Evolutionary conservation across 2,888 invertebrate species (phyloP).

Genomic region (Caenorhabditis auriculariae): DNA sequence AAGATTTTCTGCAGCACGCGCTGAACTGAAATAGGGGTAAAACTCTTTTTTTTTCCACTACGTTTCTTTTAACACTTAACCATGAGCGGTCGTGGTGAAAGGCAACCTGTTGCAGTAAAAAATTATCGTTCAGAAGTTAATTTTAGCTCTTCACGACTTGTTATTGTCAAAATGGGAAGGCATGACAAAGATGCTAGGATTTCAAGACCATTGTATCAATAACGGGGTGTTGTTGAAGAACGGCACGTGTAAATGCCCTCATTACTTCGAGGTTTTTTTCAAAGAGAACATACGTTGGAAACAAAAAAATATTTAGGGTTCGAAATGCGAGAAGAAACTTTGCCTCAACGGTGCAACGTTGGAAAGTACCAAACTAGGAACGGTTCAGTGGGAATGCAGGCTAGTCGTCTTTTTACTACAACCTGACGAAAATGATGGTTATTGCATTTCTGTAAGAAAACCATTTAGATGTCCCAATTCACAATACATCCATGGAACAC

Average conservation of each 20-base stretch:
- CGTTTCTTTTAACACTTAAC: no score
- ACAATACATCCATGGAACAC: slow-evolving; percentile 46
- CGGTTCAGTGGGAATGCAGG: slow-evolving; percentile 14
- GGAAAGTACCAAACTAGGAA: slow-evolving; percentile 4
- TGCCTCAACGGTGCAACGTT: slow-evolving; percentile 45
- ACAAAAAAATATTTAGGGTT: slow-evolving; percentile 21
- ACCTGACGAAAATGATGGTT: background rate
- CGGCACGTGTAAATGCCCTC: slow-evolving; percentile 42
- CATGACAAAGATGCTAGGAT: slow-evolving; percentile 40
- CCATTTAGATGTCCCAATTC: slow-evolving; percentile 49
- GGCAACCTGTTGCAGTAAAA: no score
- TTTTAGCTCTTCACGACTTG: slow-evolving; percentile 23
- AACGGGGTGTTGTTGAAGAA: slow-evolving; percentile 41
- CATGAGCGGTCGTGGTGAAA: no score
- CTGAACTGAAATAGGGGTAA: no score
- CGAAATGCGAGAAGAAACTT: slow-evolving; percentile 42
- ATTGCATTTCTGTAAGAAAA: slow-evolving; percentile 6
- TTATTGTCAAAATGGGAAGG: slow-evolving; percentile 9
- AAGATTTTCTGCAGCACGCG: no score
- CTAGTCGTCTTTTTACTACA: slow-evolving; percentile 9
- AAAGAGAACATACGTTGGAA: no score
- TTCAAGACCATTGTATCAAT: slow-evolving; percentile 47
- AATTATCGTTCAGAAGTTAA: no score
- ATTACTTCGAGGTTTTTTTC: slow-evolving; percentile 28
- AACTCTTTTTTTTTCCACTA: no score